Conservation (phyloP, 2,113 vertebrate genomes). For the Suncus etruscus region DNA sequence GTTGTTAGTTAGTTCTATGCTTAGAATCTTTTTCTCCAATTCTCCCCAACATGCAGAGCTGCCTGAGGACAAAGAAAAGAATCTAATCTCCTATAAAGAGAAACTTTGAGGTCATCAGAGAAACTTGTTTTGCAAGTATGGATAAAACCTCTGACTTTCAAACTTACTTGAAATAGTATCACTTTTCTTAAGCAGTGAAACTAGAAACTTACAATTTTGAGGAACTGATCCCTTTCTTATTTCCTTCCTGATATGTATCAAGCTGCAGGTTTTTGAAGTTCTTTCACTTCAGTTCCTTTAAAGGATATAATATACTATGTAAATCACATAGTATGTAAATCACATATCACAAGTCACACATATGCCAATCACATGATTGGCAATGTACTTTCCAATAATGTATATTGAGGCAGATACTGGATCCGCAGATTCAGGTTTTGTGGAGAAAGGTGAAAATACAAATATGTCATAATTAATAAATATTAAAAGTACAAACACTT, state of each 20-base stretch:
- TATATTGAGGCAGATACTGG: background rate
- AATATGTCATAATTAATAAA: background rate
- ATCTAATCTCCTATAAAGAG: background rate
- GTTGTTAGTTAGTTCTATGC: background rate
- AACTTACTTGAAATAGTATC: background rate
- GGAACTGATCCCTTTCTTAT: slow-evolving; percentile 54
- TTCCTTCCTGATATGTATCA: slow-evolving; percentile 39
- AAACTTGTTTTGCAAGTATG: background rate
- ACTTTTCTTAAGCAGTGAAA: background rate
- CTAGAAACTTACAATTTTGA: slow-evolving; percentile 38
- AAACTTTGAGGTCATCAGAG: background rate
- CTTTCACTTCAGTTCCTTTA: slow-evolving; percentile 42
- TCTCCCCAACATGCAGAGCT: background rate
- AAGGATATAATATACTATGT: background rate
- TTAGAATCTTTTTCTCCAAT: background rate
- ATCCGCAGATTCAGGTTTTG: background rate
- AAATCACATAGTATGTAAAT: too few relatives aligned
- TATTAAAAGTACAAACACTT: background rate
- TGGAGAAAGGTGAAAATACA: slow-evolving; percentile 6
- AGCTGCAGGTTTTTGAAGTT: background rate
- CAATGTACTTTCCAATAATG: background rate
- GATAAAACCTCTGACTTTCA: background rate
- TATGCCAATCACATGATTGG: background rate
- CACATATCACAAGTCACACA: too few relatives aligned
- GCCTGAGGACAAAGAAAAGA: background rate